Percentiles rank a stretch among this genome's conserved stretches.
Evolutionary conservation across 2,797 vertebrate species (phyloP).

Genomic region (Rhabdomys pumilio): DNA sequence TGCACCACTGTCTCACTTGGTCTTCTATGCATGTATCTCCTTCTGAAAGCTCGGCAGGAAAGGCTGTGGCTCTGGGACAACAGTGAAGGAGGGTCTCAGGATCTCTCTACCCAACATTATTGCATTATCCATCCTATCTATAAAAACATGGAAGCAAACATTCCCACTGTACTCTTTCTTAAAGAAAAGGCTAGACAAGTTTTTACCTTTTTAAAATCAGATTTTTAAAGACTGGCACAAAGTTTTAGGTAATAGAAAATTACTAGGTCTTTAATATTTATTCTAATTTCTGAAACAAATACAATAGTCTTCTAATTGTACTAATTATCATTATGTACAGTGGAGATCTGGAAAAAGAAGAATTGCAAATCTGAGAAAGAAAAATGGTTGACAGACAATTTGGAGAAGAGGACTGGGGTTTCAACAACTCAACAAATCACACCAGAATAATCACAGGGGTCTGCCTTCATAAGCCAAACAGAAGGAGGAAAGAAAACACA

Average conservation of each 20-base stretch:
- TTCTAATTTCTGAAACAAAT: slow-evolving; percentile 62
- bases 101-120: background rate
- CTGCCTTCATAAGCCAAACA: slow-evolving; percentile 29
- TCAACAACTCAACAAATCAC: background rate
- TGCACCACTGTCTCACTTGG: background rate
- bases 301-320: background rate
- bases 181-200: background rate
- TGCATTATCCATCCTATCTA: background rate
- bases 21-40: slow-evolving; percentile 23
- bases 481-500: background rate
- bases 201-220: slow-evolving; percentile 27
- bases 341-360: background rate
- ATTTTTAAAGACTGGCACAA: slow-evolving; percentile 50
- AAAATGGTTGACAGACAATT: background rate
- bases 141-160: background rate
- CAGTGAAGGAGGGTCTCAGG: background rate
- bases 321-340: background rate
- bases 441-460: background rate
- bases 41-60: background rate
- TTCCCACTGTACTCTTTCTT: background rate
- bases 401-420: slow-evolving; percentile 33
- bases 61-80: background rate
- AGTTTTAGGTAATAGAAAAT: slow-evolving; percentile 56
- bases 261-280: background rate
- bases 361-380: slow-evolving; percentile 47